These are phyloP conservation scores for Lycocerus yunnanus DNA, from an alignment of 2,888 invertebrate species.

Conservation along the genomic window DNA sequence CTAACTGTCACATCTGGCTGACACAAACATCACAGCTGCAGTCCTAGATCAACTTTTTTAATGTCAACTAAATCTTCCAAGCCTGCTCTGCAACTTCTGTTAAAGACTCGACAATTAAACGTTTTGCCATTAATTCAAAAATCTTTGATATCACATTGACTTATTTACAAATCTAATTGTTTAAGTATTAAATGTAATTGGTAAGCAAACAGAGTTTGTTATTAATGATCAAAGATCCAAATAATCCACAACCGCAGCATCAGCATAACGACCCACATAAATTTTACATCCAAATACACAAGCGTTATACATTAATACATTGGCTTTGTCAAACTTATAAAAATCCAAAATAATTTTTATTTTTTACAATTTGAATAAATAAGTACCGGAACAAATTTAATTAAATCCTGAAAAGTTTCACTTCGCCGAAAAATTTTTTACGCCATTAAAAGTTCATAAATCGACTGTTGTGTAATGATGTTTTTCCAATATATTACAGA, in stretches of 20 bases:
- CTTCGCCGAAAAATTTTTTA: background rate
- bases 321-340: background rate
- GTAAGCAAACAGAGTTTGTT: constrained; percentile 8
- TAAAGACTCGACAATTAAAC: too few relatives aligned
- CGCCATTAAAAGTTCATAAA: background rate
- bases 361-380: background rate
- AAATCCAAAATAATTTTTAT: background rate
- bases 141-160: background rate
- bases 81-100: too few relatives aligned
- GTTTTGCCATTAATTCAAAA: background rate
- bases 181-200: constrained; percentile 11
- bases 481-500: background rate
- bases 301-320: background rate
- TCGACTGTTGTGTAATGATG: background rate
- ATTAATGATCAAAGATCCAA: constrained; percentile 13
- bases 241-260: constrained; percentile 14
- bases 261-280: constrained; percentile 3
- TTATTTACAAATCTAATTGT: constrained; percentile 9
- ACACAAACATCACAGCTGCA: too few relatives aligned
- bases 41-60: too few relatives aligned
- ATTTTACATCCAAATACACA: constrained; percentile 5
- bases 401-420: background rate
- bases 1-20: too few relatives aligned
- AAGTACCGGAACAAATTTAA: background rate
- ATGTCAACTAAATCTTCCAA: too few relatives aligned